Percentiles rank a stretch among this genome's conserved stretches.
These are phyloP conservation scores for Aphrophora alni DNA, from an alignment of 2,888 invertebrate genomes.

Conservation along the genomic window DNA sequence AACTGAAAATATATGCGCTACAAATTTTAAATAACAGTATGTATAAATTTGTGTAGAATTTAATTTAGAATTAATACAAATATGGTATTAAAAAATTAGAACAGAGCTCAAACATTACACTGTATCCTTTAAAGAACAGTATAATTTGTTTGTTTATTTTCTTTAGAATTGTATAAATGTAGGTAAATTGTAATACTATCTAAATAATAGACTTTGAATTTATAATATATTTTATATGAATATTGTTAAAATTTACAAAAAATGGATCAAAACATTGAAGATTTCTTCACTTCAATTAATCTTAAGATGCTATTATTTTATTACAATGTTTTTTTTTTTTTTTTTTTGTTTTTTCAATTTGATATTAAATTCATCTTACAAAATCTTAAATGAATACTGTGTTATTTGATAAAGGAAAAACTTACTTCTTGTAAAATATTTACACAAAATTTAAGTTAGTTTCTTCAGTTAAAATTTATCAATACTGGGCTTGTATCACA, in stretches of 20 bases:
- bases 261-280: no score
- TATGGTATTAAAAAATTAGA: not conserved
- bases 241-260: not conserved
- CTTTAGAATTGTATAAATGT: slow-evolving; percentile 2
- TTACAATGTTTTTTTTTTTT: no score
- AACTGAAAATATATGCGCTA: not conserved
- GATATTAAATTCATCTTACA: no score
- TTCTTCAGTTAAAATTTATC: not conserved
- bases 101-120: not conserved
- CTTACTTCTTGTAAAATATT: not conserved
- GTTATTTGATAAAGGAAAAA: not conserved
- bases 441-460: not conserved
- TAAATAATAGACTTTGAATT: not conserved
- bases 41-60: not conserved
- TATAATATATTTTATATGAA: slow-evolving; percentile 3
- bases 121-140: not conserved
- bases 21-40: not conserved
- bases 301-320: no score
- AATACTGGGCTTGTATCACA: not conserved
- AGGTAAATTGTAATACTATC: not conserved
- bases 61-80: not conserved
- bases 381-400: no score
- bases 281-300: no score
- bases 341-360: no score
- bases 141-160: not conserved